Base-by-base conservation (phyloP, 2,113 vertebrate species). In the Megaceryle torquata region DNA sequence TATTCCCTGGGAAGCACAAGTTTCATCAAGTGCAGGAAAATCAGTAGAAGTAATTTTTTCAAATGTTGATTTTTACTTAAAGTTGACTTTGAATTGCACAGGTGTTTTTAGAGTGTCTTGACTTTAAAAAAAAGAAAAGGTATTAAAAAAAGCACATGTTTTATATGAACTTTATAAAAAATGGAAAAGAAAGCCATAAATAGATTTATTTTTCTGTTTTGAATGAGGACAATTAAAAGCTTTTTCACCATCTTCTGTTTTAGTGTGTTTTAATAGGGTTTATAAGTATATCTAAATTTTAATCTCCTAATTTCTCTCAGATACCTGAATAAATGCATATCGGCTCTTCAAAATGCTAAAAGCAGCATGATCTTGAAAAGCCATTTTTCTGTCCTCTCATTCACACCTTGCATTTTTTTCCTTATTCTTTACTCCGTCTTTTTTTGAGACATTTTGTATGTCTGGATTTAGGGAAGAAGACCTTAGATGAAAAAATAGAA, bases 71-170 rank as follows among this genome's bases (percentile, higher is more conserved):
- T 96, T 98, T 96, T 96, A 82, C 95, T 97, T 96, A 92, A 97
- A 98, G 97, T 97, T 96, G 95, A 63, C 95, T 97, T 68, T 96
- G 96, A 97, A 98, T 97, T 98, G 97, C 96, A 97, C 97, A 98
- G 98, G 97, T 98, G 98, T 98, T 97, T 97, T 88, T 96, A 96
- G 97, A 97, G 97, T 97, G 96, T 63, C 59, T 97, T 96, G 91
- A 81, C 86, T 92, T 3, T 67, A 72, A 92, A 91, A 78, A 88
- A 86, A 54, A 29, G 57, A 80, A 85, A 64, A 9, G 65, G 60
- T n/a, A 78, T 78, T 70, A 70, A 46, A 41, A 41, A 53, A 46
- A n/a, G 16, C 4, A 1, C 57, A 74, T 94, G 93, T 87, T 97
- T 95, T 94, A 86, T 96, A 82, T 75, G 93, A 96, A 98, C 96